phyloP scores from a whole-genome alignment of 2,888 invertebrate genomes.

The Euphydryas editha region DNA sequence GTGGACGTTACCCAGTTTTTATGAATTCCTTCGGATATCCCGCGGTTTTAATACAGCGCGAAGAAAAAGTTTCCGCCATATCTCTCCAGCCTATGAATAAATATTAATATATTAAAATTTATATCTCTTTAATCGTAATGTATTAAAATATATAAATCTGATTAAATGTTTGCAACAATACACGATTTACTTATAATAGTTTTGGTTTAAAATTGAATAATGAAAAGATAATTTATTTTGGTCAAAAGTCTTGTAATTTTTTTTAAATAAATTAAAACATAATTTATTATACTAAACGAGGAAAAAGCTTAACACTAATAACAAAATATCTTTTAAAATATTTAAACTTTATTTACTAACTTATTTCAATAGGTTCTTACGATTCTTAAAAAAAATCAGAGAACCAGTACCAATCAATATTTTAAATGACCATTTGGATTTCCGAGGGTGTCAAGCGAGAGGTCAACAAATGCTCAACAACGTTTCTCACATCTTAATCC shows the following conservation, averaged over 20 bases:
- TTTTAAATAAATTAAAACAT: too few species aligned
- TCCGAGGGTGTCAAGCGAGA: constrained; percentile 13
- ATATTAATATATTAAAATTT: constrained; percentile 47
- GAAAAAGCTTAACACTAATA: too few species aligned
- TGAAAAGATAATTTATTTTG: too few species aligned
- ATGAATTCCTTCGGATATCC: constrained; percentile 50
- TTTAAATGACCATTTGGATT: background rate
- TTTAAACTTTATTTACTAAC: too few species aligned
- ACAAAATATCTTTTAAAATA: too few species aligned
- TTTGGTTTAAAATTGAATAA: too few species aligned
- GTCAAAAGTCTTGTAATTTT: too few species aligned
- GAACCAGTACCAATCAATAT: background rate
- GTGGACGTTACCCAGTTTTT: constrained; percentile 46
- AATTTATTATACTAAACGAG: too few species aligned
- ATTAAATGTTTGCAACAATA: constrained; percentile 34
- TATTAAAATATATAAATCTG: constrained; percentile 38
- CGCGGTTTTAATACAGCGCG: constrained; percentile 47
- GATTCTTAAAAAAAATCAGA: background rate
- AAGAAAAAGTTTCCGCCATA: constrained; percentile 32
- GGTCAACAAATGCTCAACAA: constrained; percentile 15
- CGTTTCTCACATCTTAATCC: constrained; percentile 21
- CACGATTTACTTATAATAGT: too few species aligned
- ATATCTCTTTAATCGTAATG: constrained; percentile 42
- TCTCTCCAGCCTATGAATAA: constrained; percentile 41
- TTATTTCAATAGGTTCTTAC: too few species aligned